A percentile compares a stretch with the other conserved stretches of the same genome.
These are phyloP conservation scores for Stegodyphus dumicola DNA, from an alignment of 1,140 invertebrate species.

Conservation along the genomic window DNA sequence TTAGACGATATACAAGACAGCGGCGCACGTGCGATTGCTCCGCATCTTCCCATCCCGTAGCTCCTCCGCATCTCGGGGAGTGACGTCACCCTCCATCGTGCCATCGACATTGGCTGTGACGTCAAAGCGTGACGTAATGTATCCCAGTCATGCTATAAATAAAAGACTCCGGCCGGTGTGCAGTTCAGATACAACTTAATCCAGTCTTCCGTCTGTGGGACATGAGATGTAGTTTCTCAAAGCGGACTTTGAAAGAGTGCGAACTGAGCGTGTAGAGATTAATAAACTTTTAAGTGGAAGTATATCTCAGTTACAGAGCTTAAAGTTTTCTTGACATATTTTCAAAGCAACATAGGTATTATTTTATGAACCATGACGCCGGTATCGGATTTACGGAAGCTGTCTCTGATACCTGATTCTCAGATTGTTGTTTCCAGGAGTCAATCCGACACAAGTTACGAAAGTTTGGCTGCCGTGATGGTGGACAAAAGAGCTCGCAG, in stretches of 20 bases:
- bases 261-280: not conserved
- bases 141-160: slow-evolving; percentile 13
- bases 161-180: not conserved
- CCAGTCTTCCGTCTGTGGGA: slow-evolving; percentile 36
- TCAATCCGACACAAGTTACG: slow-evolving; percentile 44
- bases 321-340: not conserved
- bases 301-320: not conserved
- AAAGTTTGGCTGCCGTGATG: slow-evolving; percentile 17
- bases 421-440: slow-evolving; percentile 15
- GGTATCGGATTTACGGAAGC: slow-evolving; percentile 7
- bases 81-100: slow-evolving; percentile 39
- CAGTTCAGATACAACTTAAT: slow-evolving; percentile 1
- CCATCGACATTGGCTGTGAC: slow-evolving; percentile 19
- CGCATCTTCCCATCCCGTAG: not conserved
- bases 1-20: not conserved
- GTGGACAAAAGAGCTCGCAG: slow-evolving; percentile 6
- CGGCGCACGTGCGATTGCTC: not conserved
- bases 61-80: slow-evolving; percentile 41
- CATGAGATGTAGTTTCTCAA: not conserved
- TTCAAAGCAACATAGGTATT: not conserved
- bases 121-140: slow-evolving; percentile 38
- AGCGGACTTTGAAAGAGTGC: not conserved
- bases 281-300: not conserved
- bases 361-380: slow-evolving; percentile 30
- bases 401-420: slow-evolving; percentile 28